Evolutionary conservation across 2,888 invertebrate species (phyloP).

Genomic region (Tenthredo mesomela): DNA sequence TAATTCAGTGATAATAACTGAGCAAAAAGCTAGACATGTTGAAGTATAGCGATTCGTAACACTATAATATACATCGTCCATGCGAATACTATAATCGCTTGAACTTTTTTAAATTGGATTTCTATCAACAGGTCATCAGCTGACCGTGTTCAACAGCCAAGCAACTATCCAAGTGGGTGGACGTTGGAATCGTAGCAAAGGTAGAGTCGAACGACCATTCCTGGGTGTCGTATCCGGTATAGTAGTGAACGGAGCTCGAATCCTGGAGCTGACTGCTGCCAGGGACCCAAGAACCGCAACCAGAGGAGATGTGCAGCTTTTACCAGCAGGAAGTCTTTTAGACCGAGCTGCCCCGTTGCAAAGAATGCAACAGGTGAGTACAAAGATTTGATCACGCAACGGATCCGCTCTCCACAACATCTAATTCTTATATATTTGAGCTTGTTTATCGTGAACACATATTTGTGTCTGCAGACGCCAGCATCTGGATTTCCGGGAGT

Average conservation of each 20-base stretch:
- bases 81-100: neutral
- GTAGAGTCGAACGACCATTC: constrained; percentile 88
- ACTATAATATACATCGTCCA: neutral
- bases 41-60: neutral
- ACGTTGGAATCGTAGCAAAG: constrained; percentile 85
- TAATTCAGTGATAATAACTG: too few relatives aligned
- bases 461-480: constrained; percentile 83
- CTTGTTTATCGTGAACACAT: neutral
- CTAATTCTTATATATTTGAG: constrained; percentile 12
- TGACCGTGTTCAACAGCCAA: constrained; percentile 95
- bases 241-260: constrained; percentile 91
- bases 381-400: constrained; percentile 13
- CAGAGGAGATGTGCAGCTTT: constrained; percentile 91
- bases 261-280: constrained; percentile 92
- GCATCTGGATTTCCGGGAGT: constrained; percentile 89
- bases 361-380: constrained; percentile 91
- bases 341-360: constrained; percentile 88
- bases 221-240: constrained; percentile 94
- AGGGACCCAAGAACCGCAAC: constrained; percentile 89
- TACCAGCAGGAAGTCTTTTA: constrained; percentile 83
- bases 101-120: neutral
- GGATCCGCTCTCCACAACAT: neutral
- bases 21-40: too few relatives aligned
- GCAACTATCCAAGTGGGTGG: constrained; percentile 94
- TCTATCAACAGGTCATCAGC: constrained; percentile 79